A percentile compares a stretch with the other conserved stretches of the same genome.
Conservation (phyloP, 1,140 invertebrate genomes). For the Bombus ignitus region DNA sequence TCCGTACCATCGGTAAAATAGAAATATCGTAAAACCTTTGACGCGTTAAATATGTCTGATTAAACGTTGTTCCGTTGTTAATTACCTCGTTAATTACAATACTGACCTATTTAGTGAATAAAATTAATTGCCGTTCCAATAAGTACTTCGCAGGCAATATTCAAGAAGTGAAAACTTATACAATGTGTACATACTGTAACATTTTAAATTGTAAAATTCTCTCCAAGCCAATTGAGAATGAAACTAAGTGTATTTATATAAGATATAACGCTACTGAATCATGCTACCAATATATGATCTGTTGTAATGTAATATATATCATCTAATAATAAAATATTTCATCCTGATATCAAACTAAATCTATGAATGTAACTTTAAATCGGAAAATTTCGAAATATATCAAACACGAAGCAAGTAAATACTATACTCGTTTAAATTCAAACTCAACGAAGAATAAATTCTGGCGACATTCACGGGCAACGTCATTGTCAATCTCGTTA, state of each 20-base stretch:
- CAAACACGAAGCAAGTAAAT: no score
- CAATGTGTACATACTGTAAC: no score
- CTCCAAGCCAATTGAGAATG: no score
- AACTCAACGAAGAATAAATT: no score
- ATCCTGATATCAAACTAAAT: background rate
- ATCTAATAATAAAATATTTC: background rate
- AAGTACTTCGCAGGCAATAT: background rate
- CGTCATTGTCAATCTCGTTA: background rate
- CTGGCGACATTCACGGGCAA: background rate
- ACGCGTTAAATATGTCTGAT: background rate
- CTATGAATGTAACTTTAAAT: no score
- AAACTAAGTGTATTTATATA: no score
- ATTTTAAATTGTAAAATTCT: no score
- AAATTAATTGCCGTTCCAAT: background rate
- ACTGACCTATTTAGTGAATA: background rate
- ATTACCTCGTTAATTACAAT: conserved; percentile 4
- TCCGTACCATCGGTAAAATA: background rate
- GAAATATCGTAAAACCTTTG: background rate
- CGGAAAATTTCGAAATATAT: background rate
- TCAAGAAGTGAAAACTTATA: background rate
- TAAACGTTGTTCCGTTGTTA: background rate
- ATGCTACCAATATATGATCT: no score
- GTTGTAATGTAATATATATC: background rate
- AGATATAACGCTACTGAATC: no score
- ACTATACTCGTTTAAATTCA: background rate